Evolutionary conservation across 2,113 vertebrate species (phyloP).

Genomic region (Corythornis cristatus): DNA sequence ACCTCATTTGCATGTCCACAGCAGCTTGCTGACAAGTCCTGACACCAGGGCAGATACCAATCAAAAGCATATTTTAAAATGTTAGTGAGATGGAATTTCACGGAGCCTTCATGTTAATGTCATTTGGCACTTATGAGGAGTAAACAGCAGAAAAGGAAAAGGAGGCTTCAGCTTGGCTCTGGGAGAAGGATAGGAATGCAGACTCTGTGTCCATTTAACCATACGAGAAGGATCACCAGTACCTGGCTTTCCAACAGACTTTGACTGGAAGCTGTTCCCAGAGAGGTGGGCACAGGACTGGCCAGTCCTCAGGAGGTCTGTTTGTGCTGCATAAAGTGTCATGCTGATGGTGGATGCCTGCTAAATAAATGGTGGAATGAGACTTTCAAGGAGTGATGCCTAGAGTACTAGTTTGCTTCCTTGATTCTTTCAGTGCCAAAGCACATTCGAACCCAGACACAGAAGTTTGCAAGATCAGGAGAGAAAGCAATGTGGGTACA

Average conservation of each 20-base stretch:
- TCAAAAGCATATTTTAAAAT: not conserved
- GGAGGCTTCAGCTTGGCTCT: not conserved
- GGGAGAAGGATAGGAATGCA: not conserved
- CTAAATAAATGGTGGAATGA: not conserved
- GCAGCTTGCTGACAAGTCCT: not conserved
- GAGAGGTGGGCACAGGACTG: not conserved
- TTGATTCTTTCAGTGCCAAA: not conserved
- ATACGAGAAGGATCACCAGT: not conserved
- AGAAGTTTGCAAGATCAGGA: not conserved
- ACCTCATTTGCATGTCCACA: accelerated
- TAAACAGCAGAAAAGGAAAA: not conserved
- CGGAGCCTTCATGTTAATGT: not conserved
- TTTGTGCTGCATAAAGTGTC: not conserved
- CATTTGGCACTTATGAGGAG: not conserved
- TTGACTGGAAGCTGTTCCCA: not conserved
- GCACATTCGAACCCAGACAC: not conserved
- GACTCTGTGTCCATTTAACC: not conserved
- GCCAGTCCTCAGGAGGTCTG: not conserved
- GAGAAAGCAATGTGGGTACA: not conserved
- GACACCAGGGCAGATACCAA: not conserved
- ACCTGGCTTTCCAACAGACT: not conserved
- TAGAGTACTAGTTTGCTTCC: not conserved
- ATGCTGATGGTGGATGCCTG: not conserved
- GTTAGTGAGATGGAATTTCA: not conserved
- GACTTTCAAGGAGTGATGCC: not conserved